Percentiles rank a stretch among this genome's conserved stretches.
These are phyloP conservation scores for Dione vanillae DNA, from an alignment of 2,888 invertebrate species.

Conservation along the genomic window DNA sequence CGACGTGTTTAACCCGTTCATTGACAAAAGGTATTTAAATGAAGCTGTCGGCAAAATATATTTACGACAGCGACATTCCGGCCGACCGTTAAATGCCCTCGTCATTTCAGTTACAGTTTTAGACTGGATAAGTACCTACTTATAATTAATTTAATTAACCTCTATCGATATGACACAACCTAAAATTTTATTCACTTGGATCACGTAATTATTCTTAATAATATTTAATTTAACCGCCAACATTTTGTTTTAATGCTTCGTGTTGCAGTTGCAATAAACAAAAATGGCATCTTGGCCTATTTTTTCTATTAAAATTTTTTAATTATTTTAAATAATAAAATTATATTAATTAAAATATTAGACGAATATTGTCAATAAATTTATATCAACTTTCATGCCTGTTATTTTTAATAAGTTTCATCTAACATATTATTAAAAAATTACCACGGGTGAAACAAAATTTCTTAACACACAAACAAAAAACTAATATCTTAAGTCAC, in stretches of 20 bases:
- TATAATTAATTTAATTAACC: background rate
- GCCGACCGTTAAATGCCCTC: constrained; percentile 63
- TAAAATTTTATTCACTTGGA: background rate
- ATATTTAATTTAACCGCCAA: no score
- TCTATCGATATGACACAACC: no score
- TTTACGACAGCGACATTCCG: constrained; percentile 74
- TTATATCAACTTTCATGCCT: background rate
- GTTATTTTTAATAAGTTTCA: background rate
- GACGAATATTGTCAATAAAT: background rate
- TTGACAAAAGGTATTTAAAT: constrained; percentile 85
- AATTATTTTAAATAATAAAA: no score
- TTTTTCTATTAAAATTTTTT: no score
- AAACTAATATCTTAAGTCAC: background rate
- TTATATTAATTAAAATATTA: no score
- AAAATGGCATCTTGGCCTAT: no score
- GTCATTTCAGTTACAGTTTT: constrained; percentile 59
- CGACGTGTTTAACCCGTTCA: constrained; percentile 80
- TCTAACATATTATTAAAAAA: background rate
- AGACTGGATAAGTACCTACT: constrained; percentile 37
- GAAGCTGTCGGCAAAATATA: constrained; percentile 80
- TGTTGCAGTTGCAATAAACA: no score
- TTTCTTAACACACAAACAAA: background rate
- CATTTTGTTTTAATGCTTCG: no score
- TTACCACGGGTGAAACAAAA: background rate
- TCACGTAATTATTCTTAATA: background rate